A percentile compares a stretch with the other conserved stretches of the same genome.
Evolutionary conservation across 2,797 vertebrate species (phyloP).

Genomic region (Liasis olivaceus): DNA sequence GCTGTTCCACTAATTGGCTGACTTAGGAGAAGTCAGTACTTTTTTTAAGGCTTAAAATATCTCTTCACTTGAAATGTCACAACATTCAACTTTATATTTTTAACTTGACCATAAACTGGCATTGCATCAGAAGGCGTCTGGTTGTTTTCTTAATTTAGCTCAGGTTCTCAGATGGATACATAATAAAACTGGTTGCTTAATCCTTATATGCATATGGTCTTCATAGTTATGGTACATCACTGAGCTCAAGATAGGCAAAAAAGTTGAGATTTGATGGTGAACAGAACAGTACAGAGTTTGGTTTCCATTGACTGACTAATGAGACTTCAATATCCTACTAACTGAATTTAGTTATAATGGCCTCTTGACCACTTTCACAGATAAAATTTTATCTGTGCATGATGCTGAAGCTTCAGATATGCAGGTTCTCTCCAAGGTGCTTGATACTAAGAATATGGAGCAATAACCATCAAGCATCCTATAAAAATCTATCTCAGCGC

Average conservation of each 20-base stretch:
- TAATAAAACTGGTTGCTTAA: not conserved
- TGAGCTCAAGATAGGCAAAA: not conserved
- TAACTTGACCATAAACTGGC: slow-evolving; percentile 50
- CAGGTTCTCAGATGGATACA: slow-evolving; percentile 38
- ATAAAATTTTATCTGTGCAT: not conserved
- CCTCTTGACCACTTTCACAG: not conserved
- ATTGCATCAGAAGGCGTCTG: slow-evolving; percentile 72
- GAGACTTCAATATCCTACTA: not conserved
- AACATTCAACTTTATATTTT: slow-evolving; percentile 68
- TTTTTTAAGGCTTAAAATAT: slow-evolving; percentile 51
- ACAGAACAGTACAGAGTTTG: not conserved
- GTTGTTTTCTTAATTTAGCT: slow-evolving; percentile 71
- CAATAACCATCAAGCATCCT: not conserved
- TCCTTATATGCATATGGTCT: not conserved
- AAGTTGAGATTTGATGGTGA: not conserved
- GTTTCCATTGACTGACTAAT: not conserved
- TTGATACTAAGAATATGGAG: not conserved
- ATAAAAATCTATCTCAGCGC: not conserved
- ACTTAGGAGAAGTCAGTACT: slow-evolving; percentile 22
- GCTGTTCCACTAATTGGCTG: not conserved
- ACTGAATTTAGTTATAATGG: not conserved
- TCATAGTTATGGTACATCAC: not conserved
- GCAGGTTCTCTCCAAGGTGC: not conserved
- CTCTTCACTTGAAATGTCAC: slow-evolving; percentile 61
- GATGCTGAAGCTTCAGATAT: not conserved